Conservation (phyloP, 2,888 invertebrate genomes). For the Cataglyphis altisquamis region DNA sequence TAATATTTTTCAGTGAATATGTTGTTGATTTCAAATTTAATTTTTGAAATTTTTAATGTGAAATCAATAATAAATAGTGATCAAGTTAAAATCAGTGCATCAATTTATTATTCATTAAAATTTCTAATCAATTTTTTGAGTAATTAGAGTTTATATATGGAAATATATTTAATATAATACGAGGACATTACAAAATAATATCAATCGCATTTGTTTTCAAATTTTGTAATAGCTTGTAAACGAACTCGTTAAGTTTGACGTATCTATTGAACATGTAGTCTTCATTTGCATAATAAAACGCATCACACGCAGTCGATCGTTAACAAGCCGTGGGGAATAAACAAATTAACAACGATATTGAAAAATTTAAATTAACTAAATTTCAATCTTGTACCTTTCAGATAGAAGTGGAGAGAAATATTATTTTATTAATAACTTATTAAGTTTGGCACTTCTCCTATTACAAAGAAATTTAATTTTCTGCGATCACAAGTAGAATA, state of each 20-base stretch:
- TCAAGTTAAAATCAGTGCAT: background rate
- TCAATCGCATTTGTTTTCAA: background rate
- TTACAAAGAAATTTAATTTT: background rate
- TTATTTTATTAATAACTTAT: constrained; percentile 1
- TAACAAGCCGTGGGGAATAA: background rate
- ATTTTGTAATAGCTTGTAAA: constrained; percentile 4
- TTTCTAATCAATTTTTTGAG: background rate
- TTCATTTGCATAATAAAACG: constrained; percentile 9
- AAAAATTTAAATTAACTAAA: background rate
- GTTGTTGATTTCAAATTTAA: background rate
- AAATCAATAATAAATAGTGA: background rate
- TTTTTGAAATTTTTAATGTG: background rate
- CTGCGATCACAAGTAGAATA: background rate
- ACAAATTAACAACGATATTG: background rate
- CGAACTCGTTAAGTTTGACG: background rate
- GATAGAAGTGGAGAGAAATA: background rate
- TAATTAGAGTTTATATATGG: background rate
- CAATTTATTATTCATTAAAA: constrained; percentile 21
- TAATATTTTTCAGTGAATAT: background rate
- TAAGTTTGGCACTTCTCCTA: background rate
- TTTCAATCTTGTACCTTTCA: constrained; percentile 3
- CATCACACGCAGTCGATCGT: background rate
- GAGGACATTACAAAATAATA: background rate
- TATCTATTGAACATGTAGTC: background rate
- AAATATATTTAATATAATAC: constrained; percentile 2